Evolutionary conservation across 2,888 invertebrate genomes (phyloP).

Genomic region (Epinotia brunnichana): DNA sequence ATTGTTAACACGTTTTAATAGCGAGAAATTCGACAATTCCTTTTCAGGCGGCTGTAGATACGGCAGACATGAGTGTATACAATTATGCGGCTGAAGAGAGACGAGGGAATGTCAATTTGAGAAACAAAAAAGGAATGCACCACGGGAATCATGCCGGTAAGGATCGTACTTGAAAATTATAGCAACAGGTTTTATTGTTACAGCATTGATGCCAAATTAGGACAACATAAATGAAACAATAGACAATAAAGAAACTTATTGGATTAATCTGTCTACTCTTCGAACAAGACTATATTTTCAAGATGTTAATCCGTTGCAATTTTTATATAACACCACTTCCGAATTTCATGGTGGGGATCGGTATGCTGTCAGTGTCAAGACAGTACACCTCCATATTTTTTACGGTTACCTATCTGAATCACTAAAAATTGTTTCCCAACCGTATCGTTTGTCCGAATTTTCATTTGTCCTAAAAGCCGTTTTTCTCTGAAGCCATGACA

Average conservation of each 20-base stretch:
- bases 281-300: background rate
- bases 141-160: slow-evolving; percentile 27
- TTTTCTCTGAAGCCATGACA: too few species aligned
- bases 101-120: slow-evolving; percentile 10
- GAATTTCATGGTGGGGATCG: too few species aligned
- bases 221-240: slow-evolving; percentile 4
- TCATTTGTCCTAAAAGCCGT: too few species aligned
- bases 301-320: background rate
- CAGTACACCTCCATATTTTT: too few species aligned
- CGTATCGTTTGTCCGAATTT: too few species aligned
- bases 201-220: slow-evolving; percentile 8
- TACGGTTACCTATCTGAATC: too few species aligned
- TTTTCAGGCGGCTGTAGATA: slow-evolving; percentile 54
- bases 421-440: too few species aligned
- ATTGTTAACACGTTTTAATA: slow-evolving; percentile 56
- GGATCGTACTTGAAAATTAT: slow-evolving; percentile 10
- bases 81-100: slow-evolving; percentile 4
- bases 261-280: background rate
- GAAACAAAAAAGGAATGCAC: slow-evolving; percentile 6
- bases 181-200: background rate
- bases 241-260: slow-evolving; percentile 11
- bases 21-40: slow-evolving; percentile 49
- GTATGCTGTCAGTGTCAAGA: background rate
- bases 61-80: slow-evolving; percentile 32
- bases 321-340: background rate